Percentiles rank a stretch among this genome's conserved stretches.
Evolutionary conservation across 2,888 invertebrate genomes (phyloP).

Genomic region (Folsomia manolachei): DNA sequence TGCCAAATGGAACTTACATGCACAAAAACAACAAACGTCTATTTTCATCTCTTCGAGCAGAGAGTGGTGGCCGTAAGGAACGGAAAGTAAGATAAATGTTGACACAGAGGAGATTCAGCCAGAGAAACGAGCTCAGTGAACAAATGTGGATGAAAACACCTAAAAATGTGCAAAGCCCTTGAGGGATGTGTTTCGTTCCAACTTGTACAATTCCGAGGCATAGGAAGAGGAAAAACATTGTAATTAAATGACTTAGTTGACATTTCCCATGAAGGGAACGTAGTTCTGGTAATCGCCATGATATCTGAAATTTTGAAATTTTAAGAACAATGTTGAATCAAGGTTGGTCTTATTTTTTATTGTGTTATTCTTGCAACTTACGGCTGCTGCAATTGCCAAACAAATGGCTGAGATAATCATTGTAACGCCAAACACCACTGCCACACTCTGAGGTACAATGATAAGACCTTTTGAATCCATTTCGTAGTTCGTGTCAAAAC

Average conservation of each 20-base stretch:
- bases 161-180: slow-evolving; percentile 43
- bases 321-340: not conserved
- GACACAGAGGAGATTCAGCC: slow-evolving; percentile 50
- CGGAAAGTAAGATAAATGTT: slow-evolving; percentile 50
- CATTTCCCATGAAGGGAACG: slow-evolving; percentile 49
- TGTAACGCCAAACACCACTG: slow-evolving; percentile 36
- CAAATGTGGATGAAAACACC: slow-evolving; percentile 48
- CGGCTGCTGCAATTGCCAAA: slow-evolving; percentile 47
- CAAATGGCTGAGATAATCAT: slow-evolving; percentile 46
- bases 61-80: slow-evolving; percentile 46
- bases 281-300: slow-evolving; percentile 46
- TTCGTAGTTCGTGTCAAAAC: slow-evolving; percentile 30
- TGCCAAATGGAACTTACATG: slow-evolving; percentile 37
- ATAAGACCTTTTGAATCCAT: slow-evolving; percentile 17
- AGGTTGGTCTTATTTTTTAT: too few relatives aligned
- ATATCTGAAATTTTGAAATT: slow-evolving; percentile 26
- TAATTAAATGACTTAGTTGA: slow-evolving; percentile 49
- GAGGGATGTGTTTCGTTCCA: slow-evolving; percentile 34
- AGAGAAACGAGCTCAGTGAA: slow-evolving; percentile 49
- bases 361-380: slow-evolving; percentile 20
- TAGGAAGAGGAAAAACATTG: slow-evolving; percentile 45
- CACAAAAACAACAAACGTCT: slow-evolving; percentile 46
- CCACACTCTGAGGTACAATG: slow-evolving; percentile 30
- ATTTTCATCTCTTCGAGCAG: slow-evolving; percentile 47
- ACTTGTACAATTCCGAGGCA: slow-evolving; percentile 44